A percentile compares a stretch with the other conserved stretches of the same genome.
These are phyloP conservation scores for Macquaria ambigua DNA, from an alignment of 2,113 vertebrate species.

Conservation along the genomic window DNA sequence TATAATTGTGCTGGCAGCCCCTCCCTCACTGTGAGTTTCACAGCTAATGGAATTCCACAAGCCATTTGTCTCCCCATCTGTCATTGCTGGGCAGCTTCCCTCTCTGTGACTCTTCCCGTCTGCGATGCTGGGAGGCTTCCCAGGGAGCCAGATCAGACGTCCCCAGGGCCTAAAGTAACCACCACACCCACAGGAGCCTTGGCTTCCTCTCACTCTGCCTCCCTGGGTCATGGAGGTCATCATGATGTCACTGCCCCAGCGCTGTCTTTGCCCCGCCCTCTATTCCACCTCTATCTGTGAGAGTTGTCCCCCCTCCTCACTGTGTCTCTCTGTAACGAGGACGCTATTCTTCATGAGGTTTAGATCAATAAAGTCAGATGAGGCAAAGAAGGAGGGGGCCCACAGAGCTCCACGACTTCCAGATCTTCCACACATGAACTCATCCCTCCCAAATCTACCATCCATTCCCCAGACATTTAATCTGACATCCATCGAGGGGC, in stretches of 20 bases:
- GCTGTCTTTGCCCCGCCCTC: conserved; percentile 14
- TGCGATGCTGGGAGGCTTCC: conserved; percentile 67
- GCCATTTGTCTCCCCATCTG: conserved; percentile 64
- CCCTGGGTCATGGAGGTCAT: conserved; percentile 54
- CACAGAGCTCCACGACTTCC: conserved; percentile 26
- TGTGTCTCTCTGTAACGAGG: conserved; percentile 13
- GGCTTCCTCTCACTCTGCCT: conserved; percentile 55
- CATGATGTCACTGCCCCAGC: conserved; percentile 58
- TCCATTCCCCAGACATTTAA: conserved; percentile 58
- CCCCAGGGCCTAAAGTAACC: conserved; percentile 58
- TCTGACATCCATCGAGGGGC: conserved; percentile 57
- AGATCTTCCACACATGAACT: conserved; percentile 70
- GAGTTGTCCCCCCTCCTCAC: conserved; percentile 11
- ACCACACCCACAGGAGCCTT: conserved; percentile 71
- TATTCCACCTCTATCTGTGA: conserved; percentile 24
- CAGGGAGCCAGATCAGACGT: conserved; percentile 54
- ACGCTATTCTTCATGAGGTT: conserved; percentile 57
- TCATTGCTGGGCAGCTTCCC: conserved; percentile 66
- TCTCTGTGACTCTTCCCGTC: conserved; percentile 55
- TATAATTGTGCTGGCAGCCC: conserved; percentile 33
- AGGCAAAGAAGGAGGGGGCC: conserved; percentile 45
- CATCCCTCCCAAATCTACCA: conserved; percentile 53
- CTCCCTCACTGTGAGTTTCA: conserved; percentile 47
- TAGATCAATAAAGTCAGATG: conserved; percentile 62
- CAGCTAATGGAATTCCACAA: conserved; percentile 62